phyloP scores from a whole-genome alignment of 2,113 vertebrate genomes.

The Sturnira hondurensis region DNA sequence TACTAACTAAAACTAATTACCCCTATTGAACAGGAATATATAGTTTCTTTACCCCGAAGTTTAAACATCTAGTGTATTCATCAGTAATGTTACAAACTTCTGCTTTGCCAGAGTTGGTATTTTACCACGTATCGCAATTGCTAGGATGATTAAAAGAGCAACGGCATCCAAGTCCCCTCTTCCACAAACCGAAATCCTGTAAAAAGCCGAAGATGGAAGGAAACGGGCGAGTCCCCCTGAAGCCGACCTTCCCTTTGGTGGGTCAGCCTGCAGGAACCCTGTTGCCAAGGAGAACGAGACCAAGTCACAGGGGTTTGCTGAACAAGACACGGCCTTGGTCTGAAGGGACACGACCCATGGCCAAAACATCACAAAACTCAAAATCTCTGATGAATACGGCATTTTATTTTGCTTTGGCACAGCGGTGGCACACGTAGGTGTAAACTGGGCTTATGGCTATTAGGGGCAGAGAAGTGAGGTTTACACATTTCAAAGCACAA shows the following conservation, averaged over 20 bases:
- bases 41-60: not conserved
- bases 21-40: not conserved
- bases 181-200: not conserved
- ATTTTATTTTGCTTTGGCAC: constrained; percentile 45
- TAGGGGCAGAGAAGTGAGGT: not conserved
- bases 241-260: not conserved
- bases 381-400: not conserved
- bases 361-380: not conserved
- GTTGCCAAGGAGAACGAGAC: not conserved
- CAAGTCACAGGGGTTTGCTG: not conserved
- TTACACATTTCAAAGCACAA: not conserved
- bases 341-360: not conserved
- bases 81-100: not conserved
- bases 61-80: constrained; percentile 11
- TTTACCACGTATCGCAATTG: not conserved
- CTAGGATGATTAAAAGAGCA: not conserved
- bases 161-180: not conserved
- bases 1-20: not conserved
- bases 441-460: not conserved
- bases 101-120: not conserved
- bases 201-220: not conserved
- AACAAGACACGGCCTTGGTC: not conserved
- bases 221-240: not conserved
- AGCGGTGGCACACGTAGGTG: not conserved
- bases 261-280: not conserved